Evolutionary conservation across 2,888 invertebrate genomes (phyloP).

Genomic region (Pomacea canaliculata): DNA sequence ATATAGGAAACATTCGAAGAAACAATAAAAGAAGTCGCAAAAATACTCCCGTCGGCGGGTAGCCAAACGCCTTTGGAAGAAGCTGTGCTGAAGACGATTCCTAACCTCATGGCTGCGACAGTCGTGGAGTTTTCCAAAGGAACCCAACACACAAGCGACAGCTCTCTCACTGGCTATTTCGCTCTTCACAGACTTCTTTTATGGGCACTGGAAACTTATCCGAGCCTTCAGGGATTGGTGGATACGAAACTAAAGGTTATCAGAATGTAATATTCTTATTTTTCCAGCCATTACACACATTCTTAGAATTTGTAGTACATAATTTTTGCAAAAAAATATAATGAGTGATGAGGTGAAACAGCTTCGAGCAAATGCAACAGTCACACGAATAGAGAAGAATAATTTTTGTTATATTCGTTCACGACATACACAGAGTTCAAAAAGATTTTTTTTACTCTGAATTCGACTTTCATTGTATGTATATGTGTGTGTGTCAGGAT

Average conservation of each 20-base stretch:
- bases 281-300: too few relatives aligned
- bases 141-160: slow-evolving; percentile 62
- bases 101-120: slow-evolving; percentile 60
- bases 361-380: too few relatives aligned
- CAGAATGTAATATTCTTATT: too few relatives aligned
- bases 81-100: slow-evolving; percentile 55
- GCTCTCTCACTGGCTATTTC: slow-evolving; percentile 59
- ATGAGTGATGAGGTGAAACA: too few relatives aligned
- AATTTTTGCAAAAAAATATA: too few relatives aligned
- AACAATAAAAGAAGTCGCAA: slow-evolving; percentile 45
- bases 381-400: too few relatives aligned
- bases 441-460: too few relatives aligned
- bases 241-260: slow-evolving; percentile 49
- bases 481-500: slow-evolving; percentile 24
- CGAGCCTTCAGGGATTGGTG: slow-evolving; percentile 45
- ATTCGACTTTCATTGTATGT: too few relatives aligned
- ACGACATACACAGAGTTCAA: too few relatives aligned
- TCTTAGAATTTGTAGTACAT: too few relatives aligned
- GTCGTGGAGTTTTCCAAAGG: slow-evolving; percentile 63
- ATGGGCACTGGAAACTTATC: slow-evolving; percentile 60
- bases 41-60: slow-evolving; percentile 49
- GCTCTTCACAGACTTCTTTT: slow-evolving; percentile 55
- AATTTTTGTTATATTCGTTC: too few relatives aligned
- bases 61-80: slow-evolving; percentile 51
- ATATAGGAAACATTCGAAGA: slow-evolving; percentile 48